Evolutionary conservation across 2,888 invertebrate genomes (phyloP), one percentile per base, ranked within the genome.

Genomic region (Dichetophora obliterata): DNA sequence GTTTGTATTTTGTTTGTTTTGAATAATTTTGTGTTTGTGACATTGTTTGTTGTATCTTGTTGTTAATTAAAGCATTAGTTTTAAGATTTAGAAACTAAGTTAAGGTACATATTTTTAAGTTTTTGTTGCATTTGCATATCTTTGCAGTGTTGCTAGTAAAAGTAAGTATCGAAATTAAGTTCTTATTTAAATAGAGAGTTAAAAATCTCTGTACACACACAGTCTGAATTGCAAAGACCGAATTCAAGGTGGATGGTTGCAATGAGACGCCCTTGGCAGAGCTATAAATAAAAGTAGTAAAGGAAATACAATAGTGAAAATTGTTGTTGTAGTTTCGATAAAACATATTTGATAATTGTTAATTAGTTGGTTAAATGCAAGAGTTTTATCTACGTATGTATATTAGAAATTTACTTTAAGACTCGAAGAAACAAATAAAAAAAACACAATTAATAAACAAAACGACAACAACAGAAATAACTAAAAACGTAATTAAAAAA

Each of bases 241-340:
- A 88, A 87, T 86, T 88, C 88, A 83, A 88, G 87, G 83, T 86
- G 87, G 80, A 88, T 88, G 81, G 88, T 88, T 82, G 88, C 88
- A 81, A 87, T 84, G 84, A 87, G 85, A 82, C 87, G 86, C 82
- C 88, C 88, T 83, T 88, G 87, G 80, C 85, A 86, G 81, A 84
- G 85, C 88, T 88, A 86, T 80, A 83, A 80, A 82, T 80, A 83
- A 76, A 75, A 75, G 77, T 75, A 76, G 74, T 52, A 66, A 66
- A 74, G 74, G 74, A 73, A 73, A 72, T 72, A 72, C 72, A 72
- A 72, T 59, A 72, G 43, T 72, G 61, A 72, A 72, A 72, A 48
- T 65, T 48, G 72, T 72, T 59, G 59, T 61, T 24, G 59, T 43
- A 57, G 71, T 19, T 57, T 3, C 43, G 34, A 48, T 59, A 54